phyloP scores from a whole-genome alignment of 2,113 vertebrate genomes.

The Phyllostomus discolor region DNA sequence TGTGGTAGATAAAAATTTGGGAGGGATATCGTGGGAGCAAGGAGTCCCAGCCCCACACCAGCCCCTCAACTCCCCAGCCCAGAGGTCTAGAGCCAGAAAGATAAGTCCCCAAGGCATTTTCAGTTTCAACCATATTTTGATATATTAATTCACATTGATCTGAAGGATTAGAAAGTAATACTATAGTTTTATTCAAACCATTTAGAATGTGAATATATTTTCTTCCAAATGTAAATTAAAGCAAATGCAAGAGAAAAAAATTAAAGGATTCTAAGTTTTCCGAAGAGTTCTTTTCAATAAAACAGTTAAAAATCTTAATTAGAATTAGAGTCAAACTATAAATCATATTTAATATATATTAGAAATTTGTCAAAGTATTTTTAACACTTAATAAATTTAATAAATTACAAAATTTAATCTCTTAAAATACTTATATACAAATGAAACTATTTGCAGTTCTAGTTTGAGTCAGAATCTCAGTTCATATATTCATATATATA shows the following conservation, averaged over 20 bases:
- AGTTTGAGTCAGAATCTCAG: not conserved
- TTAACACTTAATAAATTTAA: not conserved
- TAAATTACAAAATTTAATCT: not conserved
- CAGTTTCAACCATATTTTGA: not conserved
- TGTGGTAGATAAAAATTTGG: no score
- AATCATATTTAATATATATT: not conserved
- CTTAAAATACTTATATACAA: not conserved
- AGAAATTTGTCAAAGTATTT: conserved; percentile 13
- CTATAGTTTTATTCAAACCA: not conserved
- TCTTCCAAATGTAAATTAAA: conserved; percentile 1
- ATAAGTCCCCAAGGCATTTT: not conserved
- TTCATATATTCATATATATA: not conserved
- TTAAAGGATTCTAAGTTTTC: not conserved
- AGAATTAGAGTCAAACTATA: not conserved
- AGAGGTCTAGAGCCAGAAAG: no score
- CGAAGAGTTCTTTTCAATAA: not conserved
- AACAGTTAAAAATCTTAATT: not conserved
- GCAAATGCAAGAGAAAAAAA: not conserved
- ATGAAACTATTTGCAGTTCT: not conserved
- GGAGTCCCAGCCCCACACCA: no score
- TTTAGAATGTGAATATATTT: not conserved
- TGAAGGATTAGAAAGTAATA: not conserved
- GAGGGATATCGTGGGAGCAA: no score
- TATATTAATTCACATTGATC: not conserved
- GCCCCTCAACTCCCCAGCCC: no score